Conservation (phyloP, 1,140 invertebrate species). For the Panagrolaimus sp. region DNA sequence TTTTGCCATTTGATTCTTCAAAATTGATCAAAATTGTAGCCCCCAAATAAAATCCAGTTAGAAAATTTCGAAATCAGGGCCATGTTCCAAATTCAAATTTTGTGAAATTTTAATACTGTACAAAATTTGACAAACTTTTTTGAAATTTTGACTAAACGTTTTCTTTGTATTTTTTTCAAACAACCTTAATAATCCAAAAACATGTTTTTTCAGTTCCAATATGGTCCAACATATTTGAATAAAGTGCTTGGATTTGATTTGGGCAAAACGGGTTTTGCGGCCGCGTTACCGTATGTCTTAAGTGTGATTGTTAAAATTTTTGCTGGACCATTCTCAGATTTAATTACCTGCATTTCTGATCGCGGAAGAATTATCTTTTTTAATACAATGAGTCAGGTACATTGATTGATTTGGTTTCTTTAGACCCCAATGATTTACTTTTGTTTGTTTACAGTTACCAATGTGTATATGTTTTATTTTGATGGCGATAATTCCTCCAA, state of each 20-base stretch:
- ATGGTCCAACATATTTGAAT: neutral
- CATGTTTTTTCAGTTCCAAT: neutral
- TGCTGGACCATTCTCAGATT: neutral
- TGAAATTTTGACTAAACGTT: no score
- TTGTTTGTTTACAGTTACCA: conserved; percentile 22
- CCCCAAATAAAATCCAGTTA: no score
- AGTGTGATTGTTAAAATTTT: neutral
- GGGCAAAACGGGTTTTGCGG: neutral
- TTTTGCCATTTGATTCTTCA: no score
- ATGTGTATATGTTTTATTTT: neutral
- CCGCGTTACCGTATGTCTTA: neutral
- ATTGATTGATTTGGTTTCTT: neutral
- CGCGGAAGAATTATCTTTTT: conserved; percentile 1
- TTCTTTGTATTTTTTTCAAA: no score
- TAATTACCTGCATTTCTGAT: conserved; percentile 3
- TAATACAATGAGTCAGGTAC: conserved; percentile 21
- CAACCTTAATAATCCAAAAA: no score
- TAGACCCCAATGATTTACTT: no score
- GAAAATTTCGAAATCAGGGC: no score
- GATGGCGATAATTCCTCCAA: neutral
- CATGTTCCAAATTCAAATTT: no score
- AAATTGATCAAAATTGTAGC: no score
- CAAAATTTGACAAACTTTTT: no score
- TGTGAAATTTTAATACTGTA: no score
- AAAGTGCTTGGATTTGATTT: conserved; percentile 10